Evolutionary conservation across 2,888 invertebrate genomes (phyloP).

Genomic region (Dolichopus griseipennis): DNA sequence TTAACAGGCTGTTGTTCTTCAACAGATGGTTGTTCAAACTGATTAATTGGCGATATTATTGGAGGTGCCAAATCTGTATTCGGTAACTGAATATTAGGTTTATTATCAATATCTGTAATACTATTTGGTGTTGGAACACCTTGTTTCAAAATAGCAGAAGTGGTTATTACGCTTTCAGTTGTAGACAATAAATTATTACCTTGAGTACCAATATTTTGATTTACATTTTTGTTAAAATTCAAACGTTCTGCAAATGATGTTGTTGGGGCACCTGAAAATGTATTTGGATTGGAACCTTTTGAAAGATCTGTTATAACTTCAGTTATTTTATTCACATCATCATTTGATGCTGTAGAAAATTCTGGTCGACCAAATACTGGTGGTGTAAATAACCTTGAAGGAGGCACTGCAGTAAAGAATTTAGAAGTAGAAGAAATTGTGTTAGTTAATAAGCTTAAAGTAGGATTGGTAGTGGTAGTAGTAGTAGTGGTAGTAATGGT

Average conservation of each 20-base stretch:
- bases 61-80: neutral
- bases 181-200: neutral
- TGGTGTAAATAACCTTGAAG: slow-evolving; percentile 41
- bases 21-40: neutral
- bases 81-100: neutral
- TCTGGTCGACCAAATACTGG: slow-evolving; percentile 9
- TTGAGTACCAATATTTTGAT: neutral
- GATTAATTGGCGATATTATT: neutral
- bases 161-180: neutral
- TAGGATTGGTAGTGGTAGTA: slow-evolving; percentile 30
- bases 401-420: slow-evolving; percentile 25
- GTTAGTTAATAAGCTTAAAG: slow-evolving; percentile 32
- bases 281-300: neutral
- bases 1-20: neutral
- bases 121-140: neutral
- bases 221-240: neutral
- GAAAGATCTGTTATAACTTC: slow-evolving; percentile 25
- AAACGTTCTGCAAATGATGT: neutral
- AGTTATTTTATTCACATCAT: slow-evolving; percentile 23
- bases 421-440: slow-evolving; percentile 31
- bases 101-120: too few relatives aligned
- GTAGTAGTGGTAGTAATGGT: slow-evolving; percentile 26
- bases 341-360: slow-evolving; percentile 17
- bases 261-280: neutral
- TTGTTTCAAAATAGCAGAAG: neutral